These are phyloP conservation scores for Tauraco erythrolophus DNA, from an alignment of 2,113 vertebrate species.

Conservation along the genomic window DNA sequence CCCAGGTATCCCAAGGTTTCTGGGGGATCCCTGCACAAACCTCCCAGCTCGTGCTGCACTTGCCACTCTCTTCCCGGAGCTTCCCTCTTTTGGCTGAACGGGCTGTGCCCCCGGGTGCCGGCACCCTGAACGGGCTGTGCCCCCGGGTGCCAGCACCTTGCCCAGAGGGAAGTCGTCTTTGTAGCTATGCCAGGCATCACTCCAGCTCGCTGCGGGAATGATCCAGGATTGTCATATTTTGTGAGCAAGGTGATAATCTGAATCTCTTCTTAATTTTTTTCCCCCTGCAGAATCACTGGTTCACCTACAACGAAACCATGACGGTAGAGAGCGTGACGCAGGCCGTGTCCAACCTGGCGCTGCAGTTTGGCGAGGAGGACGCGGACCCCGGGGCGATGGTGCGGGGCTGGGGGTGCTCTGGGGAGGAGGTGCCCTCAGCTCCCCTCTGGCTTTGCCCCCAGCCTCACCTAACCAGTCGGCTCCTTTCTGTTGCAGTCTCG, in stretches of 20 bases:
- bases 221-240: accelerated
- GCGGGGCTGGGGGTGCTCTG: background rate
- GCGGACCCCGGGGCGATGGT: constrained; percentile 98
- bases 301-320: constrained; percentile 99
- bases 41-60: background rate
- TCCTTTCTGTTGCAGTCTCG: constrained; percentile 83
- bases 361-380: constrained; percentile 98
- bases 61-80: background rate
- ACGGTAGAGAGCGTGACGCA: constrained; percentile 98
- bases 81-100: background rate
- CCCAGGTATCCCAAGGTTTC: background rate
- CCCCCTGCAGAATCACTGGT: constrained; percentile 92
- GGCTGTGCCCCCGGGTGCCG: background rate
- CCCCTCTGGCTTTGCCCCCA: background rate
- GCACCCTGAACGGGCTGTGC: too few species aligned
- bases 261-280: background rate
- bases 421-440: background rate
- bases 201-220: accelerated
- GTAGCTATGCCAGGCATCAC: accelerated
- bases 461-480: background rate
- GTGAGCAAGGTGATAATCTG: background rate
- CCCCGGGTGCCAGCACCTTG: background rate
- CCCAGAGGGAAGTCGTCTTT: background rate
- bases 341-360: constrained; percentile 95
- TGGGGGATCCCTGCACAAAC: background rate